Base-by-base conservation (phyloP, 2,888 invertebrate species). In the Ditula angustiorana region DNA sequence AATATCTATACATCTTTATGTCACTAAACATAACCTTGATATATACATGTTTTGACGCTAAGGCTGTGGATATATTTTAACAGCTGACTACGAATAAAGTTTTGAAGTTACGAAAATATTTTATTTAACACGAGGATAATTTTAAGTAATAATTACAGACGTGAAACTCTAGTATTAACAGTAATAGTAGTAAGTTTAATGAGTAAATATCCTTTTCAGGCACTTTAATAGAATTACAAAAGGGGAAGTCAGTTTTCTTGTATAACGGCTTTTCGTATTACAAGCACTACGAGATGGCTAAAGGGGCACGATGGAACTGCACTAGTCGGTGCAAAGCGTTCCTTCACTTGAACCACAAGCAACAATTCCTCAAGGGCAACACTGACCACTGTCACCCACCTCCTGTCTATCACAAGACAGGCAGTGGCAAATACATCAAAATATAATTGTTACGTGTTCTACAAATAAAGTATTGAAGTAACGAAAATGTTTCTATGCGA, bases 281-380 rank as follows among this genome's bases (percentile, higher is more conserved):
- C 26, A 26, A 26, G 16, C 13, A 8, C 11, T 13, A 30, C 10
- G 30, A 60, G 28, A 3, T 52, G 13, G 19, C 50, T 2, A 60
- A 60, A 23, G 52, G 50, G 2, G 4, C 41, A 13, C 28, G 60
- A 7, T 60, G 60, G 50, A 41, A 26, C 10, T 59, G 50, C 19
- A 52, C 60, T 11, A 60, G 16, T 30, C 50, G 60, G n/a, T 52
- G 60, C 41, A 41, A 50, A 21, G 50, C 50, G 2, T 60, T 28
- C 3, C 26, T 52, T 8, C 60, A 60, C 16, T 26, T 60, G 11
- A 41, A 50, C 30, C n/a, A n/a, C 11, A 2, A 28, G 13, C 13
- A n/a, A 5, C 24, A 50, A 10, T 26, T 60, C 21, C n/a, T 37
- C 13, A 50, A 21, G 28, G 23, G 24, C 24, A 23, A 30, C 41